Conservation (phyloP, 2,113 vertebrate species). For the Antechinus stuartii region DNA sequence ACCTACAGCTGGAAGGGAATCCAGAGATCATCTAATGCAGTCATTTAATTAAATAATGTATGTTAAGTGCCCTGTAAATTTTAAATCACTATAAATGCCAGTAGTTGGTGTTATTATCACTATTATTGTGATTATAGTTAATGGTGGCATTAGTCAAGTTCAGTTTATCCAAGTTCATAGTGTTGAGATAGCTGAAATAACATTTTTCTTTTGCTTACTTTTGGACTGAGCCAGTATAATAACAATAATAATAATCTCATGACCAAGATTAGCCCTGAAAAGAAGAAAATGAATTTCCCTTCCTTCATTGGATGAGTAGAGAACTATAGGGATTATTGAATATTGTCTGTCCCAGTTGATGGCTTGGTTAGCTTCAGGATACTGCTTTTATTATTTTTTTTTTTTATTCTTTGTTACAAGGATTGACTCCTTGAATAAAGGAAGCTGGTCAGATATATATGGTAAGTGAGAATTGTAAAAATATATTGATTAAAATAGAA, state of each 20-base stretch:
- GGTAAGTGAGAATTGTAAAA: neutral
- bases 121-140: neutral
- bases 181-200: neutral
- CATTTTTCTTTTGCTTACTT: neutral
- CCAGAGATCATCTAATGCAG: neutral
- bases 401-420: neutral
- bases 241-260: neutral
- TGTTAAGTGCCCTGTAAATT: neutral
- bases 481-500: neutral
- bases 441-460: neutral
- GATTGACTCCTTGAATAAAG: neutral
- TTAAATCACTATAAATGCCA: neutral
- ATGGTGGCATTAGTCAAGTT: neutral
- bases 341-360: neutral
- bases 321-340: neutral
- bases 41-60: neutral
- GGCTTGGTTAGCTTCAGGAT: neutral
- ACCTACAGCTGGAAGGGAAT: neutral
- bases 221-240: neutral
- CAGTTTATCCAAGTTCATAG: neutral
- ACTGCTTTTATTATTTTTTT: neutral
- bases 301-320: neutral
- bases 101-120: neutral
- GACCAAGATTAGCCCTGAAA: neutral
- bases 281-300: neutral